A percentile compares a stretch with the other conserved stretches of the same genome.
These are phyloP conservation scores for Catocala fraxini DNA, from an alignment of 2,888 invertebrate species.

Conservation along the genomic window DNA sequence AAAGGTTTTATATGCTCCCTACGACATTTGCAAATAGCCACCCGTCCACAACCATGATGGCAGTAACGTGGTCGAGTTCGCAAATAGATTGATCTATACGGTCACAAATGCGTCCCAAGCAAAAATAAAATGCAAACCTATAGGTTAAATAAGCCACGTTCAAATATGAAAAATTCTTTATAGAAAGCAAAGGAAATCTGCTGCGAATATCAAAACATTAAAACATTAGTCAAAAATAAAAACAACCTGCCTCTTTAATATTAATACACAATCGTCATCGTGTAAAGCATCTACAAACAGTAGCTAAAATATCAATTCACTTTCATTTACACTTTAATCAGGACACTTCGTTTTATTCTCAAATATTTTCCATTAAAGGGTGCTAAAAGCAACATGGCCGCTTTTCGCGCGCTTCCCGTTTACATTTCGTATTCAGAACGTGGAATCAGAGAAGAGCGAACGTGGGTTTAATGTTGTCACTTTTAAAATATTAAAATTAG, in stretches of 20 bases:
- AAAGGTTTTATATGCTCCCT: no score
- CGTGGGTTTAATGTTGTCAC: constrained; percentile 75
- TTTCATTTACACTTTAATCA: constrained; percentile 81
- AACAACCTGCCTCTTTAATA: constrained; percentile 53
- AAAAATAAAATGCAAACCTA: background rate
- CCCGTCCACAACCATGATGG: no score
- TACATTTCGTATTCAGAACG: constrained; percentile 81
- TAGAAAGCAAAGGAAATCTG: constrained; percentile 13
- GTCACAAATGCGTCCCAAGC: no score
- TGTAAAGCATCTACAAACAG: constrained; percentile 63
- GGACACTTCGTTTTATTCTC: constrained; percentile 71
- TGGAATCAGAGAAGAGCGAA: constrained; percentile 70
- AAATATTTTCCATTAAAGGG: constrained; percentile 78
- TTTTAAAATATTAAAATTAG: constrained; percentile 83
- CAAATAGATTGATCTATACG: no score
- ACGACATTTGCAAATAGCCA: no score
- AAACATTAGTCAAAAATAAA: constrained; percentile 36
- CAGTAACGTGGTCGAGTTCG: no score
- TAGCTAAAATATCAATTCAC: constrained; percentile 75
- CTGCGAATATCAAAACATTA: constrained; percentile 13
- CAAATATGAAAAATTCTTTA: constrained; percentile 8
- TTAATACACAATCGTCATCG: constrained; percentile 56
- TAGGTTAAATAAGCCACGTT: background rate
- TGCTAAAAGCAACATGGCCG: constrained; percentile 83
- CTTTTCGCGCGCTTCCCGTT: constrained; percentile 70